Evolutionary conservation across 2,797 vertebrate genomes (phyloP).

Genomic region (Sebastes diploproa): DNA sequence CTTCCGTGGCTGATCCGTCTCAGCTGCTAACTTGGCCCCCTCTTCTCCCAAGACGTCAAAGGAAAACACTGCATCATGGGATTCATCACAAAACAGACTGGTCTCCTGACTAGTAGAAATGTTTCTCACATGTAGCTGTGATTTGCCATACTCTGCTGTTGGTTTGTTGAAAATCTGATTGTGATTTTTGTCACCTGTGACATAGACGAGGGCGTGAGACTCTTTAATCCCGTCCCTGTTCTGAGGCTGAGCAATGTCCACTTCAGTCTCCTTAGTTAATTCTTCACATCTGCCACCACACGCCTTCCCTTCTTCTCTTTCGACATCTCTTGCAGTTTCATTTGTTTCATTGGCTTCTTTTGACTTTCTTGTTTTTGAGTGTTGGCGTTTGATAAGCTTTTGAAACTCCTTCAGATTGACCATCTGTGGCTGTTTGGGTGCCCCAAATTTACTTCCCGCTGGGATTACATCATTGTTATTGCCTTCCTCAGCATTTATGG

Average conservation of each 20-base stretch:
- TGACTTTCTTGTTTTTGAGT: slow-evolving; percentile 18
- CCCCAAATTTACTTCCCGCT: background rate
- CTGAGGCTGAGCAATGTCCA: background rate
- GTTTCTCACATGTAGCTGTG: background rate
- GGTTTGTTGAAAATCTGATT: background rate
- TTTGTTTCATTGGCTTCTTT: background rate
- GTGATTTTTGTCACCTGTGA: slow-evolving; percentile 21
- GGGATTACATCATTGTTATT: background rate
- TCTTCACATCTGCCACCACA: background rate
- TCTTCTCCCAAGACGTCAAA: background rate
- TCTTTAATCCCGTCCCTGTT: background rate
- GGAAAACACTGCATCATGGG: background rate
- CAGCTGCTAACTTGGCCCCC: background rate
- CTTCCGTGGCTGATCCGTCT: background rate
- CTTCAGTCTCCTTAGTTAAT: background rate
- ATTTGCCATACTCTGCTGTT: background rate
- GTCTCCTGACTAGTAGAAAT: background rate
- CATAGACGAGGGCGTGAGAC: background rate
- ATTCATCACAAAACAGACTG: background rate
- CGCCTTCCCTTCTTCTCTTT: background rate
- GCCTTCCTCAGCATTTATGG: background rate
- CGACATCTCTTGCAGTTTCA: background rate
- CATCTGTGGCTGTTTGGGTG: background rate
- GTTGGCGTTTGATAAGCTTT: slow-evolving; percentile 35
- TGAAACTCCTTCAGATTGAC: slow-evolving; percentile 50